These are phyloP conservation scores for Podocnemis expansa DNA, from an alignment of 2,113 vertebrate genomes.

Conservation along the genomic window DNA sequence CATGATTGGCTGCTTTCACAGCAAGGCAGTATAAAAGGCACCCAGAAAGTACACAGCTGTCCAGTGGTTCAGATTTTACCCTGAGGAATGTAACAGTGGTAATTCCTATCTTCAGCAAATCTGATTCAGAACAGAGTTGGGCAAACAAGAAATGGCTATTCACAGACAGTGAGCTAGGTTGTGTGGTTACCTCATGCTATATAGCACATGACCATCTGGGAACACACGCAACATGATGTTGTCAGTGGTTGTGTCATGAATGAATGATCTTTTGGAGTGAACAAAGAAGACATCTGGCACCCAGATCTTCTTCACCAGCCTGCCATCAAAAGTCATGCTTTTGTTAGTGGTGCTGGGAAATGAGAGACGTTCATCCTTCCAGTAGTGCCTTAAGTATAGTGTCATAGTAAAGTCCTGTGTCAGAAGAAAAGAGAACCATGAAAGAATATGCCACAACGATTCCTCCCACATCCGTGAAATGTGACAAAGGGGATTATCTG, in stretches of 20 bases:
- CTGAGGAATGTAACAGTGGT: not conserved
- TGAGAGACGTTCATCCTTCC: conserved; percentile 92
- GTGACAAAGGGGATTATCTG: not conserved
- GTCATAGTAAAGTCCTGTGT: conserved; percentile 97
- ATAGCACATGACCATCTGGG: conserved; percentile 93
- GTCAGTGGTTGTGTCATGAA: conserved; percentile 93
- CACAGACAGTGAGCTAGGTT: no score
- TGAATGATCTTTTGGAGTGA: conserved; percentile 96
- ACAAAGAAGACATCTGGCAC: conserved; percentile 96
- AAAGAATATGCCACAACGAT: not conserved
- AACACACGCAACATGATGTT: conserved; percentile 97
- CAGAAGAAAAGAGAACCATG: not conserved
- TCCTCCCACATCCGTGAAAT: not conserved
- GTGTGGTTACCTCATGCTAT: conserved; percentile 89
- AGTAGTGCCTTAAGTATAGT: conserved; percentile 94
- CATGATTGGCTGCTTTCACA: not conserved
- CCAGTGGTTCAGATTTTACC: not conserved
- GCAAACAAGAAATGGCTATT: not conserved
- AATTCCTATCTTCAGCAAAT: not conserved
- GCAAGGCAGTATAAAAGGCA: not conserved
- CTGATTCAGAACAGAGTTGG: not conserved
- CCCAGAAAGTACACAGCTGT: not conserved
- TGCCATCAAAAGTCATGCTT: conserved; percentile 95
- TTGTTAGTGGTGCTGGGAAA: conserved; percentile 92
- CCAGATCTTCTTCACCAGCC: conserved; percentile 97